Percentiles rank a stretch among this genome's conserved stretches.
These are phyloP conservation scores for Neotoxoptera formosana DNA, from an alignment of 1,140 invertebrate genomes.

Conservation along the genomic window DNA sequence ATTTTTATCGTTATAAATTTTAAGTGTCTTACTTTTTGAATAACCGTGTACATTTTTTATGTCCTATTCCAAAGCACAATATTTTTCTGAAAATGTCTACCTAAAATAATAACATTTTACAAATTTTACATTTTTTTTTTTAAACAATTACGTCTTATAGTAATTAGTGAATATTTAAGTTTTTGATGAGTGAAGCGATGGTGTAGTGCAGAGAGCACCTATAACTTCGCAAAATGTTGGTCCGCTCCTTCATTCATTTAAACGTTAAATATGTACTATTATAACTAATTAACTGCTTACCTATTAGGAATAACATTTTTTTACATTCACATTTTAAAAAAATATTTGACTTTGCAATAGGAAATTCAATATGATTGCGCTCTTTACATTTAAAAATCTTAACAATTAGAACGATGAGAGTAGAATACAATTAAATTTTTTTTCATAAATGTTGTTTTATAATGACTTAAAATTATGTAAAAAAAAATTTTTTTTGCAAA, in stretches of 20 bases:
- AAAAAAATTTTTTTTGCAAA: background rate
- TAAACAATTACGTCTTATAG: too few relatives aligned
- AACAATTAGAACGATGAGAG: background rate
- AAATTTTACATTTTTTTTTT: background rate
- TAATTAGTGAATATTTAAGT: too few relatives aligned
- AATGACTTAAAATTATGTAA: background rate
- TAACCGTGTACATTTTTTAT: background rate
- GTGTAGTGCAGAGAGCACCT: too few relatives aligned
- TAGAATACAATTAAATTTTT: background rate
- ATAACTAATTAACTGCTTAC: background rate
- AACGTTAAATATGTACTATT: too few relatives aligned
- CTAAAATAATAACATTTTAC: background rate
- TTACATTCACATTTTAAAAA: background rate
- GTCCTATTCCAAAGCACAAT: background rate
- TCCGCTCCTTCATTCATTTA: too few relatives aligned
- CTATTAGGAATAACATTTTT: background rate
- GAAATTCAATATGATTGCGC: background rate
- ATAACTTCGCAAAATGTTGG: too few relatives aligned
- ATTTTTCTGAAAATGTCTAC: background rate
- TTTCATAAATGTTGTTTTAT: background rate
- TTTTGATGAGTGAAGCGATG: too few relatives aligned
- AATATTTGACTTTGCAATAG: background rate
- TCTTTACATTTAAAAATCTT: background rate
- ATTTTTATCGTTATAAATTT: background rate
- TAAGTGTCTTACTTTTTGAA: background rate